Conservation (phyloP, 2,113 vertebrate genomes). For the Clupea harengus region DNA sequence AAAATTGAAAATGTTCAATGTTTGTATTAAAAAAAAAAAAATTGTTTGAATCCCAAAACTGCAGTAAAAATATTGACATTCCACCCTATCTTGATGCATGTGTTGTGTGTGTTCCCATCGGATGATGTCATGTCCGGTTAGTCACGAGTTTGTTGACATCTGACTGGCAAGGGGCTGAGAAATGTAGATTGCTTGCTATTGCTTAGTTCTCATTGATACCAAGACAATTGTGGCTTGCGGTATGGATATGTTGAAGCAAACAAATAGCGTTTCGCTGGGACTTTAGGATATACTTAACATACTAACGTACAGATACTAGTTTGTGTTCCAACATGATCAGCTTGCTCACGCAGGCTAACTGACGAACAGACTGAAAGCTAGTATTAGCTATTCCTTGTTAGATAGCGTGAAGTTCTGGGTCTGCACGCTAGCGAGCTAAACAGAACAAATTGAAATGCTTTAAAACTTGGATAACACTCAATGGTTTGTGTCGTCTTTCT, state of each 20-base stretch:
- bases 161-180: neutral
- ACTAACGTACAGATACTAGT: neutral
- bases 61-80: constrained; percentile 72
- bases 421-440: neutral
- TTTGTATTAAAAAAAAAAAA: constrained; percentile 45
- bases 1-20: constrained; percentile 28
- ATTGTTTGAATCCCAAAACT: constrained; percentile 46
- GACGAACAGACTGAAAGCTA: neutral
- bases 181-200: neutral
- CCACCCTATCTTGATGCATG: constrained; percentile 40
- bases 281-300: neutral
- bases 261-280: neutral
- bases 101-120: neutral
- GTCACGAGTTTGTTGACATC: constrained; percentile 17
- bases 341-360: neutral
- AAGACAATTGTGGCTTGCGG: neutral
- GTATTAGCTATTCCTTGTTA: neutral
- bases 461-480: neutral
- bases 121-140: constrained; percentile 15
- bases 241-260: neutral
- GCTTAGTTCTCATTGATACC: neutral
- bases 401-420: neutral
- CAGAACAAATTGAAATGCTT: neutral
- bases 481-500: neutral
- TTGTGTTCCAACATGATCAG: neutral